Evolutionary conservation across 2,888 invertebrate genomes (phyloP).

Genomic region (Epicampocera succincta): DNA sequence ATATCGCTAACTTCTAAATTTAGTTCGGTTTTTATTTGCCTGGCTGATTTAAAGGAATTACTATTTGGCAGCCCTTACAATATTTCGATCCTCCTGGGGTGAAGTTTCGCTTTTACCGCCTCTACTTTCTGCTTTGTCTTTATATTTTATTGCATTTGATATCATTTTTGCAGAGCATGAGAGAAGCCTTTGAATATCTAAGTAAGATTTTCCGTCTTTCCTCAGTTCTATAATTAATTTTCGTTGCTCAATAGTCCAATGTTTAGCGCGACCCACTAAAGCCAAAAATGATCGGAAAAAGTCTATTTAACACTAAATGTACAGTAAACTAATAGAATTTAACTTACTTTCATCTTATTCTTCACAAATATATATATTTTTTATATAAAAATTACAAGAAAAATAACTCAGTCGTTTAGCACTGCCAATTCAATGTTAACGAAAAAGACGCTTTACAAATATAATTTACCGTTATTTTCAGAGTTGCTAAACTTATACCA

Average conservation of each 20-base stretch:
- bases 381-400: too few relatives aligned
- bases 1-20: conserved; percentile 9
- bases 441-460: too few relatives aligned
- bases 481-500: too few relatives aligned
- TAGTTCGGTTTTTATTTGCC: conserved; percentile 6
- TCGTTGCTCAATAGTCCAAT: neutral
- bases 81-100: too few relatives aligned
- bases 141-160: conserved; percentile 8
- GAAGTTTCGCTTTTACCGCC: conserved; percentile 1
- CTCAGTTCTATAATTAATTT: neutral
- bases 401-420: too few relatives aligned
- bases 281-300: too few relatives aligned
- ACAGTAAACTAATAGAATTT: too few relatives aligned
- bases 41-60: neutral
- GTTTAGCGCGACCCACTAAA: neutral
- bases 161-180: neutral
- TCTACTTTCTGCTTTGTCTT: neutral
- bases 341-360: too few relatives aligned
- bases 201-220: neutral
- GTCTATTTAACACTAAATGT: too few relatives aligned
- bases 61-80: neutral
- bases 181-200: conserved; percentile 10
- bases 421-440: too few relatives aligned
- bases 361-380: too few relatives aligned
- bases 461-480: too few relatives aligned